Percentiles rank a stretch among this genome's conserved stretches.
phyloP scores from a whole-genome alignment of 1,140 invertebrate genomes.

The Drosophila obscura region DNA sequence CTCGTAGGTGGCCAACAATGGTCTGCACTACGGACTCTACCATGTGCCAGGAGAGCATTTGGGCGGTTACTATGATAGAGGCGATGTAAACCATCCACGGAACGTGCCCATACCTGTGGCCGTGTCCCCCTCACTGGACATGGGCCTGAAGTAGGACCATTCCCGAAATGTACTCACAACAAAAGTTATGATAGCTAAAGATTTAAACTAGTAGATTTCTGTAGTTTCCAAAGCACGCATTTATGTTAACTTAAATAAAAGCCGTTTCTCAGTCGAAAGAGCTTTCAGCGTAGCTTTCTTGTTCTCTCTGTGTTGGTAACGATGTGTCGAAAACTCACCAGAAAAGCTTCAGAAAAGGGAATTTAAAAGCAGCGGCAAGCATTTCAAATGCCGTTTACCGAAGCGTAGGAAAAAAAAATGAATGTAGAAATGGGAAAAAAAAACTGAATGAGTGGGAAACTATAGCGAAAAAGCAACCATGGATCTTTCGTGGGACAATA shows the following conservation, averaged over 20 bases:
- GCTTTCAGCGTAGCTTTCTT: constrained; percentile 17
- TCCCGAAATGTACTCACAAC: no score
- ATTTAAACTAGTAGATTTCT: background rate
- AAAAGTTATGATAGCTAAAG: no score
- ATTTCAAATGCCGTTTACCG: constrained; percentile 24
- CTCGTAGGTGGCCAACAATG: constrained; percentile 73
- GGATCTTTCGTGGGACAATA: background rate
- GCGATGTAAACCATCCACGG: constrained; percentile 74
- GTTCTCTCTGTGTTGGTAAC: constrained; percentile 3
- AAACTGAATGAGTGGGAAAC: no score
- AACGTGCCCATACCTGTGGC: constrained; percentile 74
- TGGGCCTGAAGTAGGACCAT: constrained; percentile 43
- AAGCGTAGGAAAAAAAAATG: background rate
- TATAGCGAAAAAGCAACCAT: background rate
- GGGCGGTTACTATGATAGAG: constrained; percentile 76
- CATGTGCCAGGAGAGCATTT: constrained; percentile 77
- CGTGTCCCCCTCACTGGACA: constrained; percentile 56
- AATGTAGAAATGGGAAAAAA: background rate
- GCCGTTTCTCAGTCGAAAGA: constrained; percentile 2
- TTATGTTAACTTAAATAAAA: background rate
- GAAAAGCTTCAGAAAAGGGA: constrained; percentile 8
- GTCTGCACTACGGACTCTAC: constrained; percentile 79
- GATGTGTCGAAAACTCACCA: constrained; percentile 17
- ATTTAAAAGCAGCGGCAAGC: constrained; percentile 25
- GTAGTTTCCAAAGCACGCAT: no score